These are phyloP conservation scores for Paelopatides confundens DNA, from an alignment of 53 echinoderm and acorn worm species.

Conservation along the genomic window DNA sequence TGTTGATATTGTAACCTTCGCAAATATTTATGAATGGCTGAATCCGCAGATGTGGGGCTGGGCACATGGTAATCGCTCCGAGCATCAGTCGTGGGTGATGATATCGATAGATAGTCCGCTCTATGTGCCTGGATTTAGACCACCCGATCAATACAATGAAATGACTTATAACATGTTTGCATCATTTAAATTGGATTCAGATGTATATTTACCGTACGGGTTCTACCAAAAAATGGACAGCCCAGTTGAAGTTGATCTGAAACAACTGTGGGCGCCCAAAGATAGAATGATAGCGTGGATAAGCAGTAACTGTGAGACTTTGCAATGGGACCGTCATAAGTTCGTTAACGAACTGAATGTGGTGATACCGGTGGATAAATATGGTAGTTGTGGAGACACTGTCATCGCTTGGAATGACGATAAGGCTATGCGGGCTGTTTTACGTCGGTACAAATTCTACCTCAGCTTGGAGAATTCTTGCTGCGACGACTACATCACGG, in stretches of 20 bases:
- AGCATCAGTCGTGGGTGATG: slow-evolving; percentile 16
- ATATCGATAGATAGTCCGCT: slow-evolving; percentile 35
- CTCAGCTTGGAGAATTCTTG: slow-evolving; percentile 37
- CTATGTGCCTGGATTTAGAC: slow-evolving; percentile 22
- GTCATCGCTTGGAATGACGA: background rate
- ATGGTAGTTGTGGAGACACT: slow-evolving; percentile 10
- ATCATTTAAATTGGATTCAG: slow-evolving; percentile 18
- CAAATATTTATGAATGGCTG: slow-evolving; percentile 25
- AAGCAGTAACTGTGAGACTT: slow-evolving; percentile 25
- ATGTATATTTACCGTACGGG: slow-evolving; percentile 23
- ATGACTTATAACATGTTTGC: slow-evolving; percentile 9
- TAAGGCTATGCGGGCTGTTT: background rate
- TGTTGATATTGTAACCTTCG: slow-evolving; percentile 12
- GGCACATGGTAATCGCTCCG: slow-evolving; percentile 6
- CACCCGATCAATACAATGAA: background rate
- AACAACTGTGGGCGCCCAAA: background rate
- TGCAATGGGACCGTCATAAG: slow-evolving; percentile 37
- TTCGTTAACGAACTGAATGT: slow-evolving; percentile 24
- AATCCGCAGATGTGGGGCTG: slow-evolving; percentile 7
- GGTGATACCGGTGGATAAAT: slow-evolving; percentile 20
- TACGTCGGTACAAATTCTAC: slow-evolving; percentile 16
- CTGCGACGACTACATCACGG: slow-evolving; percentile 42
- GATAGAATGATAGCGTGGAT: slow-evolving; percentile 36
- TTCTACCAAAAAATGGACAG: background rate
- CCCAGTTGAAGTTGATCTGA: background rate